Evolutionary conservation across 2,797 vertebrate genomes (phyloP).

Genomic region (Micromesistius poutassou): DNA sequence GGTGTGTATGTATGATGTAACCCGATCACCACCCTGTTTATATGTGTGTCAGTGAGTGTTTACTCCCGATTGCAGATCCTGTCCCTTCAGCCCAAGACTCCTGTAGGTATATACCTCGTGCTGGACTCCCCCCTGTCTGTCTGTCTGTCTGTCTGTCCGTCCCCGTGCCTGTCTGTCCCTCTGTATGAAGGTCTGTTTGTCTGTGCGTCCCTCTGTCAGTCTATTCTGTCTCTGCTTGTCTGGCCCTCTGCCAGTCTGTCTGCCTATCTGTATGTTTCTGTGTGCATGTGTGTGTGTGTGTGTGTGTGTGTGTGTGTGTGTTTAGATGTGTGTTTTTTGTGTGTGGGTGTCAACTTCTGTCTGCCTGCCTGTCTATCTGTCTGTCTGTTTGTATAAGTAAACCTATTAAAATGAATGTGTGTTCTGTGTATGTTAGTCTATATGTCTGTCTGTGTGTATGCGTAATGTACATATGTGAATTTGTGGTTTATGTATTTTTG

Average conservation of each 20-base stretch:
- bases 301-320: background rate
- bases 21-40: slow-evolving; percentile 66
- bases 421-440: slow-evolving; percentile 18
- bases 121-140: slow-evolving; percentile 49
- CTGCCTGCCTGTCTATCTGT: background rate
- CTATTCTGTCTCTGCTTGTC: background rate
- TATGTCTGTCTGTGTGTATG: slow-evolving; percentile 6
- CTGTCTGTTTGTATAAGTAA: background rate
- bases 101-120: slow-evolving; percentile 46
- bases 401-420: slow-evolving; percentile 63
- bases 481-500: background rate
- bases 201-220: slow-evolving; percentile 29
- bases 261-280: background rate
- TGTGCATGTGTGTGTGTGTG: background rate
- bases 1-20: slow-evolving; percentile 60
- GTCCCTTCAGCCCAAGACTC: slow-evolving; percentile 46
- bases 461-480: background rate
- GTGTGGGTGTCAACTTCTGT: slow-evolving; percentile 1
- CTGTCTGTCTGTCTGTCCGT: background rate
- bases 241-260: slow-evolving; percentile 9
- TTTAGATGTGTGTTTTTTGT: background rate
- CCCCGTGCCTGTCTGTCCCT: background rate
- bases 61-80: slow-evolving; percentile 61
- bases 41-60: slow-evolving; percentile 67
- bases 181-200: background rate